A percentile compares a stretch with the other conserved stretches of the same genome.
Evolutionary conservation across 2,113 vertebrate species (phyloP).

Genomic region (Rallus limicola): DNA sequence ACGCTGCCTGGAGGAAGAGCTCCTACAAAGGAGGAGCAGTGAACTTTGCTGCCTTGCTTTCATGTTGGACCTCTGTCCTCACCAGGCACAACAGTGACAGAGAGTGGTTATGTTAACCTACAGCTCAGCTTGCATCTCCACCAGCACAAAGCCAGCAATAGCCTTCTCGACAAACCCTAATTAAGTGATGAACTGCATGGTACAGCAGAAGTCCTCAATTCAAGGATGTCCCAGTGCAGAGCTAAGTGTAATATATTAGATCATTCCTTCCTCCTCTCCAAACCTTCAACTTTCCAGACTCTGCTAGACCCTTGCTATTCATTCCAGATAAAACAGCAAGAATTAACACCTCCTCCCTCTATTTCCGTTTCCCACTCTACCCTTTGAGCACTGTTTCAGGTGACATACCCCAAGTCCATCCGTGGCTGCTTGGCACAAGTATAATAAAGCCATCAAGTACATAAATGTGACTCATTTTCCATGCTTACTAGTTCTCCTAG

Average conservation of each 20-base stretch:
- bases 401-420: background rate
- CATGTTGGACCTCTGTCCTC: background rate
- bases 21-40: background rate
- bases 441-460: background rate
- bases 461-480: background rate
- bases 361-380: background rate
- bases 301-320: background rate
- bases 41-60: background rate
- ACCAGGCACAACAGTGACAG: background rate
- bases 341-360: background rate
- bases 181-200: background rate
- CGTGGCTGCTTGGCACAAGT: background rate
- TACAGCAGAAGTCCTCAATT: background rate
- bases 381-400: background rate
- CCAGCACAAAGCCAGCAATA: background rate
- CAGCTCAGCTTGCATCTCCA: background rate
- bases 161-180: background rate
- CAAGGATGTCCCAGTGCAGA: background rate
- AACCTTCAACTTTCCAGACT: background rate
- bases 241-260: background rate
- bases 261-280: background rate
- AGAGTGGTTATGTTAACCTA: background rate
- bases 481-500: background rate
- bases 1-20: background rate
- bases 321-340: background rate